These are phyloP conservation scores for Pseudopodoces humilis DNA, from an alignment of 2,113 vertebrate species.

Conservation along the genomic window DNA sequence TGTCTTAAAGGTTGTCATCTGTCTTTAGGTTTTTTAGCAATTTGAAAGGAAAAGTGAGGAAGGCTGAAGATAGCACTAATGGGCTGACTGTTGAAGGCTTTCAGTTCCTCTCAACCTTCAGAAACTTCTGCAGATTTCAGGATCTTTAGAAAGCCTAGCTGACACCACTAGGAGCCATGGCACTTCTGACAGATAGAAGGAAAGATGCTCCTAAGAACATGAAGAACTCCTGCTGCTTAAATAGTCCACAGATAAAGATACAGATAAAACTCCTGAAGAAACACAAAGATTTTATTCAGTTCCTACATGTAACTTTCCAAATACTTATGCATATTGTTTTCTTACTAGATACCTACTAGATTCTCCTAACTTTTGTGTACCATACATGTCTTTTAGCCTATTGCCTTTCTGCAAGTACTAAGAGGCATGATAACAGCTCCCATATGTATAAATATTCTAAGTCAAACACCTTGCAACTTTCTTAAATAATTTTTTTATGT, in stretches of 20 bases:
- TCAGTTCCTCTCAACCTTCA: neutral
- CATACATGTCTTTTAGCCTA: neutral
- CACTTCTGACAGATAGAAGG: neutral
- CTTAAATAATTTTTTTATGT: neutral
- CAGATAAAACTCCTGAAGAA: neutral
- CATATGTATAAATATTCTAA: accelerated
- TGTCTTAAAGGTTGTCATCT: neutral
- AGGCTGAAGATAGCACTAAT: neutral
- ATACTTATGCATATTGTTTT: neutral
- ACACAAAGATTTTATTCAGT: neutral
- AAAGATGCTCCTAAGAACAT: neutral
- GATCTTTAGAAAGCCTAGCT: neutral
- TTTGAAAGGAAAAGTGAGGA: neutral
- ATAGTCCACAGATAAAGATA: neutral
- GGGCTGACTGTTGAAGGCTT: neutral
- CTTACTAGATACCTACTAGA: neutral
- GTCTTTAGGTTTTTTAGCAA: neutral
- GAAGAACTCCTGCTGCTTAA: neutral
- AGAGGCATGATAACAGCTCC: neutral
- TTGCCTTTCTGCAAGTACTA: neutral
- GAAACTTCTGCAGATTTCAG: neutral
- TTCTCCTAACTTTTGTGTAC: neutral
- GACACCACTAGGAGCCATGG: neutral
- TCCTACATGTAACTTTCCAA: neutral
- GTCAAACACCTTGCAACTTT: neutral